Base-by-base conservation (phyloP, 2,113 vertebrate genomes). In the Limanda limanda region DNA sequence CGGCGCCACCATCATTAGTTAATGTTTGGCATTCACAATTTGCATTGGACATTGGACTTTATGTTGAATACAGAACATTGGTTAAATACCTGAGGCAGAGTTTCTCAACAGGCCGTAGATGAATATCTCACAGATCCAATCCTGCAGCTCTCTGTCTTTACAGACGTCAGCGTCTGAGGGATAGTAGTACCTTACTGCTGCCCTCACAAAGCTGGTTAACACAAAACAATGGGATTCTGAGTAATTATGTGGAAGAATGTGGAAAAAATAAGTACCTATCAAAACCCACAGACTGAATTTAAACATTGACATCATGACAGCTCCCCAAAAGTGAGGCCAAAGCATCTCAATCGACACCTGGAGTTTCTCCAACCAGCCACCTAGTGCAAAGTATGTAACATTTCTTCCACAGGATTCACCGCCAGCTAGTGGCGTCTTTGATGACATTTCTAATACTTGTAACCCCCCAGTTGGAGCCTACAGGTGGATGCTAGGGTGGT, bases 71-170 rank as follows among this genome's bases (percentile, higher is more conserved):
- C 12, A 13, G 2, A 54, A 55, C 15, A 25, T 54, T 5, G 3
- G 0, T 27, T 31, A 40, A 45, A 25, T 62, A 71, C 89, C 86
- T 79, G 92, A 93, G 24, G 65, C 90, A 57, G 83, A 67, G 0
- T 93, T 91, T 27, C 81, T 85, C 3, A 95, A 79, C 40, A 95
- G 87, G 3, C 93, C 93, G 42, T 95, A 89, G 48, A 76, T 90
- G 84, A 95, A 96, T 90, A 91, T 95, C 73, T 96, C 95, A 40
- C 77, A 74, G 67, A 95, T 93, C 95, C 95, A 96, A 9, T 81
- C 89, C 85, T 96, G 95, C 51, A 96, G 80, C 84, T 97, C 96
- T 0, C 66, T 64, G 85, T 97, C 96, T 11, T 86, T 71, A 12
- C 5, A n/a, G 10, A 93, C 85, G 0, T 85, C 64, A 5, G 1